A percentile compares a stretch with the other conserved stretches of the same genome.
Conservation (phyloP, 2,797 vertebrate species). For the Ptychadena robeensis region DNA sequence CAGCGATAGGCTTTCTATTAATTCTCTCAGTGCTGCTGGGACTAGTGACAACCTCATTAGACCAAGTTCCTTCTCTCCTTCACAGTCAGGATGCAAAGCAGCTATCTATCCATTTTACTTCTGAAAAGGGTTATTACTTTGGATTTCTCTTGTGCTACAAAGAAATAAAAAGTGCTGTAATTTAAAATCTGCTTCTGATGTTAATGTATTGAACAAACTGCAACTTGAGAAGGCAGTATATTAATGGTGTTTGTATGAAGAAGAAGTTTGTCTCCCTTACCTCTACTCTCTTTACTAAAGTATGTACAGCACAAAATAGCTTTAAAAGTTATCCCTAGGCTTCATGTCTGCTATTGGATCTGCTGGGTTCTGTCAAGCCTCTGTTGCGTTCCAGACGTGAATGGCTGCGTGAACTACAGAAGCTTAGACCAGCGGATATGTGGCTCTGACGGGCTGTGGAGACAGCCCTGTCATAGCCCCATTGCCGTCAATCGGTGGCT, state of each 20-base stretch:
- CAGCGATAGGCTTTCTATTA: conserved; percentile 51
- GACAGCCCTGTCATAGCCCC: no score
- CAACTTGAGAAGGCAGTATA: background rate
- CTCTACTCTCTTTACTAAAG: no score
- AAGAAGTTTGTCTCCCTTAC: background rate
- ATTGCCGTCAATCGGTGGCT: no score
- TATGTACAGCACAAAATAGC: no score
- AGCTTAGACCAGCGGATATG: no score
- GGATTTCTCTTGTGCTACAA: conserved; percentile 11
- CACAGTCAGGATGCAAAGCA: conserved; percentile 9
- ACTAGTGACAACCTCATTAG: conserved; percentile 42
- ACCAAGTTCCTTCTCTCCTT: conserved; percentile 22
- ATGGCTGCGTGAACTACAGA: no score
- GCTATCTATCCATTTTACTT: conserved; percentile 9
- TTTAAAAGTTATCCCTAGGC: no score
- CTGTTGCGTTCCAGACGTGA: no score
- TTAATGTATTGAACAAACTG: background rate
- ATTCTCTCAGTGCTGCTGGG: conserved; percentile 35
- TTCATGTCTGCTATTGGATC: no score
- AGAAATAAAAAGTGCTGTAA: background rate
- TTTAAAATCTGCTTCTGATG: background rate
- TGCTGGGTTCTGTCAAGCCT: no score
- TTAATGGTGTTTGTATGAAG: background rate
- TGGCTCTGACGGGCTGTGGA: no score
- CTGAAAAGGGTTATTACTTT: conserved; percentile 31